Evolutionary conservation across 1,140 invertebrate species (phyloP), one percentile per base, ranked within the genome.

Genomic region (Zaprionus capensis): DNA sequence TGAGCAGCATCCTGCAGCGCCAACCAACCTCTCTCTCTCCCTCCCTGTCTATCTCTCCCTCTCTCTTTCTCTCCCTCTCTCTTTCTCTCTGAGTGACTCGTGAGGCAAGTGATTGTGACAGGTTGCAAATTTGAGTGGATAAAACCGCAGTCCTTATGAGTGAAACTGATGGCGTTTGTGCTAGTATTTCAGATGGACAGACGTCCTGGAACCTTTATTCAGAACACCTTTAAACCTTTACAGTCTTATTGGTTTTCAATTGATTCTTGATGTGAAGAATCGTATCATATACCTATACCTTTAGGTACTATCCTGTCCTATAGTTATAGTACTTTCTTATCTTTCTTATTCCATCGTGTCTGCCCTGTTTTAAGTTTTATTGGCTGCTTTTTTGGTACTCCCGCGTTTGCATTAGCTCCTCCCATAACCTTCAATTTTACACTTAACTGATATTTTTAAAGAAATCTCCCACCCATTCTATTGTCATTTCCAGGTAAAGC

Each of bases 91-190:
- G 41, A 59, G 17, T 76, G 74, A 73, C 64, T 80, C 41, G 64
- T 57, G 51, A 53, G 70, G 56, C 69, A 74, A 69, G 61, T 70
- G 75, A 78, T 66, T 78, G 41, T 70, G 78, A 70, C 70, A 62
- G 65, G 58, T 26, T 64, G 59, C 36, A 68, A 73, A 66, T 73
- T 61, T 63, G 65, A 77, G 69, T 73, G 56, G 78, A 34, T 58
- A 34, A 64, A 72, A 56, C 59, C 69, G 46, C 78, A 73, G 51
- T 34, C 36, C 46, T 38, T 66, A 49, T 55, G 56, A 62, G 26
- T 28, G 28, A 38, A 53, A 53, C 44, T 67, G 15, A 44, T 57
- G 59, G 65, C 28, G 17, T 57, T 22, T 44, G 49, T 44, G 59
- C 12, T 17, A 17, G 41, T 20, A 22, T 20, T 11, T 11, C 2